These are phyloP conservation scores for Polylopha cassiicola DNA, from an alignment of 2,888 invertebrate genomes.

Conservation along the genomic window DNA sequence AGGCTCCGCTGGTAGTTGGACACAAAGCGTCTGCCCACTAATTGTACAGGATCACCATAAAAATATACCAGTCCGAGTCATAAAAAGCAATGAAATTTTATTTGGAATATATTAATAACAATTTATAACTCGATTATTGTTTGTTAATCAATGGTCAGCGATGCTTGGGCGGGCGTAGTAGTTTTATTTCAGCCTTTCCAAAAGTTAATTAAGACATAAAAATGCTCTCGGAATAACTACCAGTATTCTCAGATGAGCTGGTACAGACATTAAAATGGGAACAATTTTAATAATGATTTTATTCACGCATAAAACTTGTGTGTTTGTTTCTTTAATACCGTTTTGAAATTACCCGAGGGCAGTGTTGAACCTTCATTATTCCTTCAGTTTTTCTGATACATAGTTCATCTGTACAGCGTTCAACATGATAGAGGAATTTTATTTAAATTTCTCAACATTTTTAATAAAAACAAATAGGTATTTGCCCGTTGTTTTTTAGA, in stretches of 20 bases:
- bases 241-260: constrained; percentile 22
- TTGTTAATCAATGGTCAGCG: constrained; percentile 42
- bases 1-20: too few species aligned
- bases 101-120: constrained; percentile 44
- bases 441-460: too few species aligned
- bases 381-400: too few species aligned
- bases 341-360: background rate
- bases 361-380: background rate
- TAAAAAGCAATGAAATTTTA: constrained; percentile 31
- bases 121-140: constrained; percentile 51
- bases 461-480: too few species aligned
- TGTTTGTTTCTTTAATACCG: constrained; percentile 1
- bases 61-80: constrained; percentile 10
- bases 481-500: too few species aligned
- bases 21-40: constrained; percentile 2
- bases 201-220: constrained; percentile 55
- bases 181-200: constrained; percentile 35
- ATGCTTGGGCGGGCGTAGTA: constrained; percentile 24
- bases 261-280: constrained; percentile 2
- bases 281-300: constrained; percentile 1
- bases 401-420: too few species aligned
- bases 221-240: constrained; percentile 37
- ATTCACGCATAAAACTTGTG: constrained; percentile 1
- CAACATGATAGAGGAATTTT: too few species aligned
- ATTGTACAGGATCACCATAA: constrained; percentile 6